Evolutionary conservation across 2,113 vertebrate species (phyloP).

Genomic region (Notarius quadriscutis): DNA sequence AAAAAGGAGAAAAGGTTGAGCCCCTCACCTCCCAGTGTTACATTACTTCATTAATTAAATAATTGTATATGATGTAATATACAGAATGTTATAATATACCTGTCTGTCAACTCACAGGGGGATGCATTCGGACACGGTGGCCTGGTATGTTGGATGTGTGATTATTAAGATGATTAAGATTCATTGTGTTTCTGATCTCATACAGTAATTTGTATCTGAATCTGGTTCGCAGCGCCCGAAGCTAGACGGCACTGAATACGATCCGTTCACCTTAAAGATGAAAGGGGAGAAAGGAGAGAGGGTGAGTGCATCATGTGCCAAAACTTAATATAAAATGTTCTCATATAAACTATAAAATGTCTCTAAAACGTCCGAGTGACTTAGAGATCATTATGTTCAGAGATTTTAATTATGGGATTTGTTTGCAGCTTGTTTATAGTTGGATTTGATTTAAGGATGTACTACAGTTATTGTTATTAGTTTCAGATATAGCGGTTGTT

Average conservation of each 20-base stretch:
- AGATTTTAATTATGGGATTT: constrained; percentile 3
- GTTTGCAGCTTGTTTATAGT: neutral
- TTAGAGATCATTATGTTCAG: neutral
- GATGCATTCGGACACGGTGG: constrained; percentile 66
- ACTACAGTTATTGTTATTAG: neutral
- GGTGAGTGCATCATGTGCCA: constrained; percentile 65
- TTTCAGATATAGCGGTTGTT: neutral
- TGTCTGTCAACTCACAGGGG: constrained; percentile 52
- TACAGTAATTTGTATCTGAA: constrained; percentile 33
- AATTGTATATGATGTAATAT: neutral
- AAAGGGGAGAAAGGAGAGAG: constrained; percentile 86
- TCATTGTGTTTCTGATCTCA: neutral
- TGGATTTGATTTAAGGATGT: neutral
- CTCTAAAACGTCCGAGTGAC: neutral
- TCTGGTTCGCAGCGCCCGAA: constrained; percentile 63
- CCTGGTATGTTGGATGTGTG: constrained; percentile 65
- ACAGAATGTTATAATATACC: neutral
- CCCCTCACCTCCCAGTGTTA: neutral
- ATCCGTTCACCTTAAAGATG: constrained; percentile 68
- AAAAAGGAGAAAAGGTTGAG: constrained; percentile 80
- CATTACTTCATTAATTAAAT: neutral
- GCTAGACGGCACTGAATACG: constrained; percentile 61
- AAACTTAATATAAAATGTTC: neutral
- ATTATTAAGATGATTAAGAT: constrained; percentile 11
- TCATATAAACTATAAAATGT: neutral